phyloP scores from a whole-genome alignment of 2,888 invertebrate species.

The Thumatha senex region DNA sequence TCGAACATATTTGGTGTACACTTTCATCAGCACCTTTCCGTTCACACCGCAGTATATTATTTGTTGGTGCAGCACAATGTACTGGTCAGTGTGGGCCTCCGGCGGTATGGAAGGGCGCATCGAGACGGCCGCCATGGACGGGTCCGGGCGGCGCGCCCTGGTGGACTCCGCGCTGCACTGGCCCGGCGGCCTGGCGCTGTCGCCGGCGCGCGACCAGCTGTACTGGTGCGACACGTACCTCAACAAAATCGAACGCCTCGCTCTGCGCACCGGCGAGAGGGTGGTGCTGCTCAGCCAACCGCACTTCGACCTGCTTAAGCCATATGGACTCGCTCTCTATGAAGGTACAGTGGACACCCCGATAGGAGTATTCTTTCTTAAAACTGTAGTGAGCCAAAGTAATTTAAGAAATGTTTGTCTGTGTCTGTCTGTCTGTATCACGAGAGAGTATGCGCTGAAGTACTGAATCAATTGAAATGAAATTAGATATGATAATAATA shows the following conservation, averaged over 20 bases:
- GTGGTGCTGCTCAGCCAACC: slow-evolving; percentile 70
- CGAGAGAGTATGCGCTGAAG: no score
- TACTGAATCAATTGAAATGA: no score
- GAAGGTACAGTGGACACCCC: slow-evolving; percentile 56
- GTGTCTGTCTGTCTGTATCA: no score
- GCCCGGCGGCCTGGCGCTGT: slow-evolving; percentile 88
- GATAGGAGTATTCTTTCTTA: no score
- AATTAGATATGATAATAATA: no score
- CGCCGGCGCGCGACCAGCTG: slow-evolving; percentile 42
- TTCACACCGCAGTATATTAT: no score
- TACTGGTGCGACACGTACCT: slow-evolving; percentile 87
- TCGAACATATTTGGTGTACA: no score
- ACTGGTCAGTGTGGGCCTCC: slow-evolving; percentile 89
- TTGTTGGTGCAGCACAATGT: slow-evolving; percentile 81
- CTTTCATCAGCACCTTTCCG: no score
- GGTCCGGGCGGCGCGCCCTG: slow-evolving; percentile 83
- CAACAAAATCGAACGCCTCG: slow-evolving; percentile 85
- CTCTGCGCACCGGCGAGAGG: slow-evolving; percentile 58
- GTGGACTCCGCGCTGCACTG: slow-evolving; percentile 83
- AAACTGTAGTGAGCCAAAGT: no score
- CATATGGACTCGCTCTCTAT: slow-evolving; percentile 87
- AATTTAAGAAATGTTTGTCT: no score
- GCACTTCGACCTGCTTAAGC: slow-evolving; percentile 79
- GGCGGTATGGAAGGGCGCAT: slow-evolving; percentile 81
- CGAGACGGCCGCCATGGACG: slow-evolving; percentile 90